Percentiles rank a stretch among this genome's conserved stretches.
Conservation (phyloP, 2,113 vertebrate genomes). For the Colistium nudipinnis region DNA sequence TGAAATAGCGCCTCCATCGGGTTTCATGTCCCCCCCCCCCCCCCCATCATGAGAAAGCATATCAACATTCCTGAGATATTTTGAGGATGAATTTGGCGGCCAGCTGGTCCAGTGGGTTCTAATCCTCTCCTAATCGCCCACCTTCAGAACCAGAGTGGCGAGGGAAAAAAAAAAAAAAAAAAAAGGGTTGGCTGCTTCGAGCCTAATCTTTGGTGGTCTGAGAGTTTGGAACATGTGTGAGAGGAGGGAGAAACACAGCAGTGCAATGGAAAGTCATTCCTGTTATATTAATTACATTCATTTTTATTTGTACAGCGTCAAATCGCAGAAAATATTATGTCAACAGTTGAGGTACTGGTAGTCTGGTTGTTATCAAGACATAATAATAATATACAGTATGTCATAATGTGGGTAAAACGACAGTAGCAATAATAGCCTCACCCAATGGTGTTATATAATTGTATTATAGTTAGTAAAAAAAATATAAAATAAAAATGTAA, state of each 20-base stretch:
- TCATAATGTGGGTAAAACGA: too few relatives aligned
- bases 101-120: constrained; percentile 65
- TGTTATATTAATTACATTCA: neutral
- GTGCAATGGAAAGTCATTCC: constrained; percentile 13
- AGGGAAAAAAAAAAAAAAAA: constrained; percentile 27
- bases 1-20: constrained; percentile 69
- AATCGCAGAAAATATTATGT: too few relatives aligned
- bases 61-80: constrained; percentile 77
- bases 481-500: too few relatives aligned
- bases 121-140: constrained; percentile 71
- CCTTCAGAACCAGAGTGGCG: constrained; percentile 44
- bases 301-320: too few relatives aligned
- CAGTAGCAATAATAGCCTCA: too few relatives aligned
- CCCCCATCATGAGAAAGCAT: constrained; percentile 41
- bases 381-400: too few relatives aligned
- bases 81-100: constrained; percentile 71
- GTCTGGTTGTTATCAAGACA: too few relatives aligned
- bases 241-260: constrained; percentile 15
- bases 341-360: too few relatives aligned
- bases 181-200: constrained; percentile 21
- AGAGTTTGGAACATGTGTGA: constrained; percentile 26
- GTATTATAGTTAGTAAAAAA: too few relatives aligned
- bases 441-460: too few relatives aligned
- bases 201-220: constrained; percentile 40
- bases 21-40: constrained; percentile 40